These are phyloP conservation scores for Hydractinia echinata DNA, from an alignment of 30 jellyfish, hydroid and myxozoan genomes.

Conservation along the genomic window DNA sequence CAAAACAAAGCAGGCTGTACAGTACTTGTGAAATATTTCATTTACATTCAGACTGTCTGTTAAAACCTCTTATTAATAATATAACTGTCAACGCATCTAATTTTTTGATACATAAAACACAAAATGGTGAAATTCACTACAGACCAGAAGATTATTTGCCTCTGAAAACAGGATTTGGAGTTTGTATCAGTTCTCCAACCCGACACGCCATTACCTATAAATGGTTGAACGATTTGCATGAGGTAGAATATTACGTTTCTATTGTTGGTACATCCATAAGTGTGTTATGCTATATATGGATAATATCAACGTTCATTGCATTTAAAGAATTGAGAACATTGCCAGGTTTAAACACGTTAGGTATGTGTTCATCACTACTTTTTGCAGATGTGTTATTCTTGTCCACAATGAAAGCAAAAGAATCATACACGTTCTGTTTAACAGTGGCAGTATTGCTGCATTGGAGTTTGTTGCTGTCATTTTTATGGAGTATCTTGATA, in stretches of 20 bases:
- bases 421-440: background rate
- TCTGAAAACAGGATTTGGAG: conserved; percentile 5
- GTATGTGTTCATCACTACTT: background rate
- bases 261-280: conserved; percentile 11
- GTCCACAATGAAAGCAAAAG: background rate
- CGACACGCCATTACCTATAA: background rate
- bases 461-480: conserved; percentile 6
- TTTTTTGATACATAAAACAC: no score
- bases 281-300: conserved; percentile 2
- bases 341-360: background rate
- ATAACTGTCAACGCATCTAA: no score
- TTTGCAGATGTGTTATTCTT: conserved; percentile 16
- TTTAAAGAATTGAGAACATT: conserved; percentile 14
- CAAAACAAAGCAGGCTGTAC: background rate
- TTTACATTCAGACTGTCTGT: background rate
- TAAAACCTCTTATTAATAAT: background rate
- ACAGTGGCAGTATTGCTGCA: conserved; percentile 14
- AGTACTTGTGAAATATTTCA: background rate
- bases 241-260: background rate
- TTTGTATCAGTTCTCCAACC: background rate
- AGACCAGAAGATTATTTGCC: conserved; percentile 4
- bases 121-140: background rate
- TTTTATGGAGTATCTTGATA: conserved; percentile 4
- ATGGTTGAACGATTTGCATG: background rate
- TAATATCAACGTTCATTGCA: background rate